Conservation (phyloP, 2,797 vertebrate species). For the Myripristis jacobus region DNA sequence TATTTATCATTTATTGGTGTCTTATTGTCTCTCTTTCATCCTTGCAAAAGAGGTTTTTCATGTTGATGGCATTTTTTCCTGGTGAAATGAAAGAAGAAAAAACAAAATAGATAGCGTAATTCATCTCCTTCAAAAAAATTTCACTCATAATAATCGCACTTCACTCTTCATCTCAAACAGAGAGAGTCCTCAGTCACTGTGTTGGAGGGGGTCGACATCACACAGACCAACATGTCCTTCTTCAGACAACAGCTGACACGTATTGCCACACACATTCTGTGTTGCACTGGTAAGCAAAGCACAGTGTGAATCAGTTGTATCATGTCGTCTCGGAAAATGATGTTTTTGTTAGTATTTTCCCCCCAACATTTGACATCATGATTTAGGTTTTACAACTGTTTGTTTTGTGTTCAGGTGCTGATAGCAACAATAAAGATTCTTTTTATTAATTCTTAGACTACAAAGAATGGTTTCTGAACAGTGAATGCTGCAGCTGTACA, state of each 20-base stretch:
- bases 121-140: too few relatives aligned
- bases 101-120: too few relatives aligned
- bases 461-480: neutral
- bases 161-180: slow-evolving; percentile 60
- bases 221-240: slow-evolving; percentile 91
- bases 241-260: slow-evolving; percentile 90
- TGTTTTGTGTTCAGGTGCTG: neutral
- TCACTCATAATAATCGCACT: neutral
- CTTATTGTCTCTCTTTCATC: too few relatives aligned
- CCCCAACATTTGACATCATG: neutral
- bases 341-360: neutral
- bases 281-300: slow-evolving; percentile 84
- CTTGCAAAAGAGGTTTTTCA: too few relatives aligned
- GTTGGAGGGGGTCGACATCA: slow-evolving; percentile 89
- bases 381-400: too few relatives aligned
- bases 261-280: slow-evolving; percentile 91
- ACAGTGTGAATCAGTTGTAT: neutral
- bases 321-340: neutral
- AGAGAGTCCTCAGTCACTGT: slow-evolving; percentile 88
- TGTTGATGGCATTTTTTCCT: too few relatives aligned
- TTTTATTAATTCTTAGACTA: neutral
- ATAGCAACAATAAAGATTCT: neutral
- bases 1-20: too few relatives aligned
- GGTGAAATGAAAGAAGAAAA: too few relatives aligned
- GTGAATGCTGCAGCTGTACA: too few relatives aligned